These are phyloP conservation scores for Heliconius melpomene DNA, from an alignment of 1,140 invertebrate genomes.

Conservation along the genomic window DNA sequence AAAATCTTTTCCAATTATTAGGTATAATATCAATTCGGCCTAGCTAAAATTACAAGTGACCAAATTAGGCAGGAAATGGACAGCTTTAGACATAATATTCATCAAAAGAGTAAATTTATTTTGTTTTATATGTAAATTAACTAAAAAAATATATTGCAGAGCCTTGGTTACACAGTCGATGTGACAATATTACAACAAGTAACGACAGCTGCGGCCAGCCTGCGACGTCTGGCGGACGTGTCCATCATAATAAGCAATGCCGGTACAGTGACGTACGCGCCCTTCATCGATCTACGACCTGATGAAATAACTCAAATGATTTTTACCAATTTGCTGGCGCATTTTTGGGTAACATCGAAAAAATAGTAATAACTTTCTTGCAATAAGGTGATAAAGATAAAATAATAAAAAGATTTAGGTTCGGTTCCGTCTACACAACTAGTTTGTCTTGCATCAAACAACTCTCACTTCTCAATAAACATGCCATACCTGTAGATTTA, in stretches of 20 bases:
- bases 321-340: conserved; percentile 86
- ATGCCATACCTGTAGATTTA: too few species aligned
- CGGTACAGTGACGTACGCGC: conserved; percentile 50
- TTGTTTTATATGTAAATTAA: too few species aligned
- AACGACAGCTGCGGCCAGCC: conserved; percentile 64
- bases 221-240: conserved; percentile 81
- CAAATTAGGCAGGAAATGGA: too few species aligned
- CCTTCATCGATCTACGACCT: conserved; percentile 79
- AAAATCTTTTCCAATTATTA: too few species aligned
- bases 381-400: background rate
- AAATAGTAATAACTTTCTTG: background rate
- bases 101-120: too few species aligned
- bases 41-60: too few species aligned
- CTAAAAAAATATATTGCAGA: conserved; percentile 45
- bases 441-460: too few species aligned
- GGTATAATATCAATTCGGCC: too few species aligned
- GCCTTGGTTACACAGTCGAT: conserved; percentile 82
- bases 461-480: too few species aligned
- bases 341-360: conserved; percentile 84
- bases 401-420: background rate
- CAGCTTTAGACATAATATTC: too few species aligned
- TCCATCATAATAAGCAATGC: conserved; percentile 81
- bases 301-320: conserved; percentile 83
- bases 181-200: conserved; percentile 82
- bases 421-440: too few species aligned